These are phyloP conservation scores for Coenobita brevimanus DNA, from an alignment of 1,140 invertebrate species.

Conservation along the genomic window DNA sequence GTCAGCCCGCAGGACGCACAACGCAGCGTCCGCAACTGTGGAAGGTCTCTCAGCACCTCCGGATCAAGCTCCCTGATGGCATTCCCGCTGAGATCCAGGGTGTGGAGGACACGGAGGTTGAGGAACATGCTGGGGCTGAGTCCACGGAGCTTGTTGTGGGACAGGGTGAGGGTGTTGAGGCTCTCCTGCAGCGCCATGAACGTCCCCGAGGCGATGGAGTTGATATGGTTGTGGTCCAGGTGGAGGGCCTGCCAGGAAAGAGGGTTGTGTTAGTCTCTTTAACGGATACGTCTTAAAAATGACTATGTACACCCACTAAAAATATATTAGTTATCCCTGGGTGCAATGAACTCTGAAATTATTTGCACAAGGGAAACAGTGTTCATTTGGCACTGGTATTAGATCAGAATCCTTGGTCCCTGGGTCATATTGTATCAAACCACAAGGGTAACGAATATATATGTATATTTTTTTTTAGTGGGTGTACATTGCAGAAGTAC, in stretches of 20 bases:
- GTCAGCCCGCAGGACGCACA: constrained; percentile 81
- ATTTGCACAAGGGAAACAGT: no score
- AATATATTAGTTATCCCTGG: no score
- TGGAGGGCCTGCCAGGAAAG: constrained; percentile 71
- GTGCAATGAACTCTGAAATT: no score
- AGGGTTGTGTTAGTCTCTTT: no score
- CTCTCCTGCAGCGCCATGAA: constrained; percentile 81
- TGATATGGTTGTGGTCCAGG: constrained; percentile 76
- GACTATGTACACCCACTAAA: no score
- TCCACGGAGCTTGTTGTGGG: constrained; percentile 81
- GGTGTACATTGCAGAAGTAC: no score
- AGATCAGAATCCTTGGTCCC: no score
- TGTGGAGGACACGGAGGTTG: constrained; percentile 80
- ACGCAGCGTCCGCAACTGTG: constrained; percentile 78
- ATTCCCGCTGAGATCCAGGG: constrained; percentile 85
- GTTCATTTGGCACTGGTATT: no score
- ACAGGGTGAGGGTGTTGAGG: constrained; percentile 80
- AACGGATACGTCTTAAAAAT: no score
- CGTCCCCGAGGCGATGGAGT: constrained; percentile 79
- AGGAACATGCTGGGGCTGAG: constrained; percentile 81
- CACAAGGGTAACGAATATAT: no score
- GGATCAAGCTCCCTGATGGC: constrained; percentile 81
- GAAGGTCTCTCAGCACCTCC: constrained; percentile 84
- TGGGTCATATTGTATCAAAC: no score
- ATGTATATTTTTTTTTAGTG: no score